Conservation (phyloP, 2,113 vertebrate genomes). For the Hemichromis elongatus region DNA sequence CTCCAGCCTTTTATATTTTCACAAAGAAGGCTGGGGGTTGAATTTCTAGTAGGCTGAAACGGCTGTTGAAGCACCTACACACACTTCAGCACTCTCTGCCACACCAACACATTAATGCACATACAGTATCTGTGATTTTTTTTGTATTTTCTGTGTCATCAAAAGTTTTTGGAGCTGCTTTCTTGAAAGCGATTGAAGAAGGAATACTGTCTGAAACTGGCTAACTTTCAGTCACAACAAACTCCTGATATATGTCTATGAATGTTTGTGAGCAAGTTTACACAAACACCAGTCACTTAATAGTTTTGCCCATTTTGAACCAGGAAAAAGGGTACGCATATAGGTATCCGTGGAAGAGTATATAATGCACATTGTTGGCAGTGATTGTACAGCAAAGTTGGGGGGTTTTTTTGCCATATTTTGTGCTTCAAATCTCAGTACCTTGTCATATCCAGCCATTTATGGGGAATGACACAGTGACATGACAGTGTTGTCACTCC, state of each 20-base stretch:
- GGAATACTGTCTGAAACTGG: neutral
- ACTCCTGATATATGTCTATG: neutral
- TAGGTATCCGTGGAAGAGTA: neutral
- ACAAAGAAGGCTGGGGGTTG: slow-evolving; percentile 5
- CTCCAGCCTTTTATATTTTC: slow-evolving; percentile 28
- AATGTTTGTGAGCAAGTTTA: neutral
- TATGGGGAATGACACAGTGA: neutral
- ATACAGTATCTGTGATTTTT: neutral
- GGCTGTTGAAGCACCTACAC: slow-evolving; percentile 30
- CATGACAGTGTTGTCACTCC: neutral
- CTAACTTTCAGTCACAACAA: neutral
- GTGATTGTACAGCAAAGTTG: neutral
- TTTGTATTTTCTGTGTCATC: neutral
- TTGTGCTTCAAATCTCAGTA: neutral
- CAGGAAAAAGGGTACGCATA: neutral
- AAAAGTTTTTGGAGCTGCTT: neutral
- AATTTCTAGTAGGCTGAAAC: slow-evolving; percentile 21
- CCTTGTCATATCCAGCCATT: neutral
- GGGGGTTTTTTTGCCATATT: neutral
- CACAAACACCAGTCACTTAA: neutral
- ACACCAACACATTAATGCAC: slow-evolving; percentile 1
- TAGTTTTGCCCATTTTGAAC: neutral
- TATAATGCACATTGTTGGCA: neutral
- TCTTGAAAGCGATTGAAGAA: neutral
- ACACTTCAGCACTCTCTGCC: slow-evolving; percentile 3